These are phyloP conservation scores for Dipodomys spectabilis DNA, from an alignment of 2,113 vertebrate genomes.

Conservation along the genomic window DNA sequence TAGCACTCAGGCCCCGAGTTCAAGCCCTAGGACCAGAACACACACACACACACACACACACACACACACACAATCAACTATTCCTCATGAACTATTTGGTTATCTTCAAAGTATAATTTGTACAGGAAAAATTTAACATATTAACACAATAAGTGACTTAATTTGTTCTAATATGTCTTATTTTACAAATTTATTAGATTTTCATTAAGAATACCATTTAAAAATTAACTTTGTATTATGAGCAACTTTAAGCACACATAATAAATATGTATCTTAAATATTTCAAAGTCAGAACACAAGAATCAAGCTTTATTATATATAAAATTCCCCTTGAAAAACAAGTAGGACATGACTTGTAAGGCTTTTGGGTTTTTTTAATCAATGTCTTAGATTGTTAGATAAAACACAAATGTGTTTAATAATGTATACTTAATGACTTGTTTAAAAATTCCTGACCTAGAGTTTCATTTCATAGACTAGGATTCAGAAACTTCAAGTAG, in stretches of 20 bases:
- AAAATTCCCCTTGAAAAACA: slow-evolving; percentile 57
- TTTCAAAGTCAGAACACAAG: slow-evolving; percentile 48
- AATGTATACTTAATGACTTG: slow-evolving; percentile 24
- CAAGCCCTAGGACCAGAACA: too few species aligned
- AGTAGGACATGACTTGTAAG: slow-evolving; percentile 7
- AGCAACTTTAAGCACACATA: slow-evolving; percentile 21
- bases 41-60: too few species aligned
- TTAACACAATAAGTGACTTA: slow-evolving; percentile 15
- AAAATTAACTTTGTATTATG: slow-evolving; percentile 10
- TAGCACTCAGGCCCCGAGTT: too few species aligned
- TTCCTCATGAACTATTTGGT: slow-evolving; percentile 22
- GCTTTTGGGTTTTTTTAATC: slow-evolving; percentile 5
- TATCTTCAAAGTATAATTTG: slow-evolving; percentile 2
- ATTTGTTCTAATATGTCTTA: slow-evolving; percentile 24
- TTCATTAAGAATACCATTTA: slow-evolving; percentile 8
- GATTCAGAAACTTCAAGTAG: slow-evolving; percentile 48
- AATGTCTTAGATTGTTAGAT: neutral
- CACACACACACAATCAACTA: too few species aligned
- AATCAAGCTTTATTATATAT: slow-evolving; percentile 55
- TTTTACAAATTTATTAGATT: slow-evolving; percentile 28
- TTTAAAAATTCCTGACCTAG: neutral
- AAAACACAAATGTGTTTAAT: slow-evolving; percentile 44
- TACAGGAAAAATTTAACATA: slow-evolving; percentile 19
- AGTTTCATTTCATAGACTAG: slow-evolving; percentile 25
- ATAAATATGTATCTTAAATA: slow-evolving; percentile 48